Base-by-base conservation (phyloP, 2,797 vertebrate genomes). In the Octomys mimax region DNA sequence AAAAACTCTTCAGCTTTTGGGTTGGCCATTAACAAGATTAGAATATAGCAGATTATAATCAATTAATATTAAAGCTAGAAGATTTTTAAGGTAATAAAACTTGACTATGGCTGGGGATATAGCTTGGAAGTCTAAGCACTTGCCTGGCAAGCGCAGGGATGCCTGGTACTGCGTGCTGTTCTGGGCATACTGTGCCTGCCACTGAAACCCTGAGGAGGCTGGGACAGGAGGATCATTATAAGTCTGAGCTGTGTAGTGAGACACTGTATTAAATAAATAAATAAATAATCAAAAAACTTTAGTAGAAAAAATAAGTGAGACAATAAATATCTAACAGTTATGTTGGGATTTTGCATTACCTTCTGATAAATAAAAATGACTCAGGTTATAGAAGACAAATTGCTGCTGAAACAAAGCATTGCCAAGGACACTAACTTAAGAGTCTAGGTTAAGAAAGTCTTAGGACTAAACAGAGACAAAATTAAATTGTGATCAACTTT, bases 41-140 rank as follows among this genome's bases (percentile, higher is more conserved):
- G 49, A 59, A 73, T n/a, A 71, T 0, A 59, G 24, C 14, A 68
- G 49, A 13, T 46, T 33, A 5, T 78, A 88, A 92, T 84, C 79
- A 91, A 80, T 86, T 96, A 92, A 68, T 87, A 96, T 89, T 52
- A 79, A 75, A 83, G 9, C 36, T 5, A 86, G 39, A 54, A 21
- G 42, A 31, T 33, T 13, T 94, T 93, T 87, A 33, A 89, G 89
- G 28, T 87, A 87, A 96, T 81, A n/a, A 61, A 87, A 68, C 6
- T 78, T 18, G 12, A 75, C 4, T 61, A 18, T 18, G 54, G 16
- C 54, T 57, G 54, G 54, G 16, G 54, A 57, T 14, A 57, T 57
- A 19, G 16, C 54, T 57, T 57, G 54, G 54, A 4, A 57, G 54
- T 57, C 4, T 57, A 57, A 57, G 54, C 14, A 18, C 54, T 16